These are phyloP conservation scores for Chrysolina haemoptera DNA, from an alignment of 2,888 invertebrate species.

Conservation along the genomic window DNA sequence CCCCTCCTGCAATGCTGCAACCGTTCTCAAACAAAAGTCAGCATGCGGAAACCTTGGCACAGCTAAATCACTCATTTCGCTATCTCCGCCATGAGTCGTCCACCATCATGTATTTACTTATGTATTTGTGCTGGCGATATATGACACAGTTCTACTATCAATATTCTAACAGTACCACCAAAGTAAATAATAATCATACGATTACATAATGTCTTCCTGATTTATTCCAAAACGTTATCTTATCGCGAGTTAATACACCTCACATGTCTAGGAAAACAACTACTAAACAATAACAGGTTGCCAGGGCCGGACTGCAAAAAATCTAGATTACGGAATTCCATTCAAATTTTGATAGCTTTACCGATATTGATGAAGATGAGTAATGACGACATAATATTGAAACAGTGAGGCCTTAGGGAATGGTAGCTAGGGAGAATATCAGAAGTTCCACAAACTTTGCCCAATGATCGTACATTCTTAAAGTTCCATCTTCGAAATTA, in stretches of 20 bases:
- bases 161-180: slow-evolving; percentile 23
- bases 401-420: too few relatives aligned
- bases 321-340: not conserved
- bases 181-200: slow-evolving; percentile 20
- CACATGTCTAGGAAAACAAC: slow-evolving; percentile 29
- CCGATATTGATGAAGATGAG: too few relatives aligned
- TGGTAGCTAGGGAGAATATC: too few relatives aligned
- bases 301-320: not conserved
- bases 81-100: not conserved
- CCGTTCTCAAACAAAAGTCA: not conserved
- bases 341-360: not conserved
- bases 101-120: not conserved
- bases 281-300: slow-evolving; percentile 17
- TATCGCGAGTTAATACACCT: slow-evolving; percentile 18
- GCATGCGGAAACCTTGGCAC: not conserved
- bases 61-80: not conserved
- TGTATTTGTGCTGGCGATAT: slow-evolving; percentile 1
- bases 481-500: too few relatives aligned
- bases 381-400: too few relatives aligned
- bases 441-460: too few relatives aligned
- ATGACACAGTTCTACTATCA: slow-evolving; percentile 17
- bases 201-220: slow-evolving; percentile 27
- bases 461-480: too few relatives aligned
- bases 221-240: slow-evolving; percentile 27
- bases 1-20: too few relatives aligned